Conservation (phyloP, 2,113 vertebrate genomes). For the Drymodes brunneopygia region DNA sequence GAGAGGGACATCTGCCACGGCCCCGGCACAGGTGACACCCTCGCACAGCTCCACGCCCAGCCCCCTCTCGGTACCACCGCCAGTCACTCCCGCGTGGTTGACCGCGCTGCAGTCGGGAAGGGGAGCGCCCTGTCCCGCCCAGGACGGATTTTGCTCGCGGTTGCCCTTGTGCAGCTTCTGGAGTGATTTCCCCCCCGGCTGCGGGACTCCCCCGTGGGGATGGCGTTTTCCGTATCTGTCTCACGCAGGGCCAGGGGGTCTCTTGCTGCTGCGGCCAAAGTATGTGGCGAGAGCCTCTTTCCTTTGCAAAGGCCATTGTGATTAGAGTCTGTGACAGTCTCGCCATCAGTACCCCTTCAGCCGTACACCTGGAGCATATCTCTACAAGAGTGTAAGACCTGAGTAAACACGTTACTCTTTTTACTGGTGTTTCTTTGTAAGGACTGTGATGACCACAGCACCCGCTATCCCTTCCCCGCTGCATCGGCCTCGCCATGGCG, state of each 20-base stretch:
- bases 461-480: background rate
- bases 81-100: rapidly evolving
- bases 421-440: background rate
- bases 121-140: background rate
- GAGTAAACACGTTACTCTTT: rapidly evolving
- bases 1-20: background rate
- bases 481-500: background rate
- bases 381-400: no score
- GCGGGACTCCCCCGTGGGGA: rapidly evolving
- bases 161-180: background rate
- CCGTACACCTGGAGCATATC: background rate
- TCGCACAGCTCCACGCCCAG: rapidly evolving
- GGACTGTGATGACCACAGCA: rapidly evolving
- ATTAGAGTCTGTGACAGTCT: background rate
- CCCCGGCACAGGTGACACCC: background rate
- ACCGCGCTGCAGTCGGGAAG: rapidly evolving
- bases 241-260: rapidly evolving
- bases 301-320: background rate
- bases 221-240: rapidly evolving
- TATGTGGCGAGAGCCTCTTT: background rate
- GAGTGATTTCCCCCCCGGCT: background rate
- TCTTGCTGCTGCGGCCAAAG: background rate
- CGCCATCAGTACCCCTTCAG: background rate
- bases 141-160: rapidly evolving
- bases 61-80: rapidly evolving